Conservation (phyloP, 2,797 vertebrate species). For the Eulemur mongoz region DNA sequence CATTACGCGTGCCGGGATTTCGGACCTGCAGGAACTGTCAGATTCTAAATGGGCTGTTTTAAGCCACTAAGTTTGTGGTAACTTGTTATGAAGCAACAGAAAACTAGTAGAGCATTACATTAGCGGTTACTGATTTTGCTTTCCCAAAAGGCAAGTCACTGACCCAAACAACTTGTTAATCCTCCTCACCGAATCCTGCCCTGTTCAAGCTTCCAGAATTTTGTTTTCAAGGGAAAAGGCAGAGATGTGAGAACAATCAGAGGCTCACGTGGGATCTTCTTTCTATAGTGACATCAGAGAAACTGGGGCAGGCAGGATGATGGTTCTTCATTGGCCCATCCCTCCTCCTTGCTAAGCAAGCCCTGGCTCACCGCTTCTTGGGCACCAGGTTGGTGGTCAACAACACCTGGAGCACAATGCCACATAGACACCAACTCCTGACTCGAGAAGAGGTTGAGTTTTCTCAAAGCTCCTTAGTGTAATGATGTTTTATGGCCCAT, state of each 20-base stretch:
- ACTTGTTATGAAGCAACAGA: not conserved
- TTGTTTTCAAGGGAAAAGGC: not conserved
- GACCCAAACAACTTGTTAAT: not conserved
- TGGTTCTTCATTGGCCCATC: rapidly evolving
- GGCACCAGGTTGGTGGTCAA: not conserved
- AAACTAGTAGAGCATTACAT: not conserved
- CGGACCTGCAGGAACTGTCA: not conserved
- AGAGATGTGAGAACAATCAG: not conserved
- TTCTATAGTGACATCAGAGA: not conserved
- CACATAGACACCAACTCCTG: not conserved
- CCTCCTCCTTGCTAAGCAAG: not conserved
- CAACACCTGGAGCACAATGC: not conserved
- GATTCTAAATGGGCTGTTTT: not conserved
- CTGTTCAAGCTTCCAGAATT: not conserved
- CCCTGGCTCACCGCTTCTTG: not conserved
- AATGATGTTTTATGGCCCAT: slow-evolving; percentile 39
- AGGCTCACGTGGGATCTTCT: not conserved
- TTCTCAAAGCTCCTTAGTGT: slow-evolving; percentile 36
- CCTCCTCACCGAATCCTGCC: not conserved
- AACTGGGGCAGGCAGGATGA: not conserved
- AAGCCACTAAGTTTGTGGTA: not conserved
- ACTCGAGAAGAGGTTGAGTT: not conserved
- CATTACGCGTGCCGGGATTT: not conserved
- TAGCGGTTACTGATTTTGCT: not conserved
- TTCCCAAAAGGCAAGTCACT: not conserved